Percentiles rank a stretch among this genome's conserved stretches.
Evolutionary conservation across 1,140 invertebrate genomes (phyloP).

Genomic region (Drusus annulatus): DNA sequence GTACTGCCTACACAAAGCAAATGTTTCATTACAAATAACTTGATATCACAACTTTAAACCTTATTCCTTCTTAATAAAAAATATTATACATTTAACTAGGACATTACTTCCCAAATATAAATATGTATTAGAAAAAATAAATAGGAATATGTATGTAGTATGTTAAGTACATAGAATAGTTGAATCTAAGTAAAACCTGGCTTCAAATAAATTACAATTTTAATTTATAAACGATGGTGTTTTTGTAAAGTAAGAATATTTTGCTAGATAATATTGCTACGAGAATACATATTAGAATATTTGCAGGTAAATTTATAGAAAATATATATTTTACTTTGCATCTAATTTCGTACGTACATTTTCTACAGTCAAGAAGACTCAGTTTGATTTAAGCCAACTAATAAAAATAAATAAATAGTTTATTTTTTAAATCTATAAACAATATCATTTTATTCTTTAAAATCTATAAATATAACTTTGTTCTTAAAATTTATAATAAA

Average conservation of each 20-base stretch:
- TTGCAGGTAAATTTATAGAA: constrained; percentile 31
- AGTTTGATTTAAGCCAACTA: background rate
- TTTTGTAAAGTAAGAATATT: background rate
- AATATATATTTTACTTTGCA: constrained; percentile 27
- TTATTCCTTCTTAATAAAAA: constrained; percentile 15
- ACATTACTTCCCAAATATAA: constrained; percentile 12
- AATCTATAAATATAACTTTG: background rate
- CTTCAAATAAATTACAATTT: too few species aligned
- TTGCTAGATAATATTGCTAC: constrained; percentile 20
- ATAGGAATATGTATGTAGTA: background rate
- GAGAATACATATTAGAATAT: constrained; percentile 19
- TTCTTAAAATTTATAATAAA: constrained; percentile 1
- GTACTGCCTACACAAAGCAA: constrained; percentile 19
- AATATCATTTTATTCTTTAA: background rate
- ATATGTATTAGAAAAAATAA: background rate
- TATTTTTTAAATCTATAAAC: constrained; percentile 1
- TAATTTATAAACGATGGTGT: too few species aligned
- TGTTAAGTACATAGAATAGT: background rate
- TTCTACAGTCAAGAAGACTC: constrained; percentile 32
- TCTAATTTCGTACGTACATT: background rate
- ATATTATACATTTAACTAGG: background rate
- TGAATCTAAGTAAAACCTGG: too few species aligned
- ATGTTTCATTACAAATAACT: constrained; percentile 24
- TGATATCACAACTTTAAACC: constrained; percentile 39
- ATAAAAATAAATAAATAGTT: too few species aligned